Percentiles rank a stretch among this genome's conserved stretches.
Conservation (phyloP, 2,113 vertebrate genomes). For the Pollachius pollachius region DNA sequence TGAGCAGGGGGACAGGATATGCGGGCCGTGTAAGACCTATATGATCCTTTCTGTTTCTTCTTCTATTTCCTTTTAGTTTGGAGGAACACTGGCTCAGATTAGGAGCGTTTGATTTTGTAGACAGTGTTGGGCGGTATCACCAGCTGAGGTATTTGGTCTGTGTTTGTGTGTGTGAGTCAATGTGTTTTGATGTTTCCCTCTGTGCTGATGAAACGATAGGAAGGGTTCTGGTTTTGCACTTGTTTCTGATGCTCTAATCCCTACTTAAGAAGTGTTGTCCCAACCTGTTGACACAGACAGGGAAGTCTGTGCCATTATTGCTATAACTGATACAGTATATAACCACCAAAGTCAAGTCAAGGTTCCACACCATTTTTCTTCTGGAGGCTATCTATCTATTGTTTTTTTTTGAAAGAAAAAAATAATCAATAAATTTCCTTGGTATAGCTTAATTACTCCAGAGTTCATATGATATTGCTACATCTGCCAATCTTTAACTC, state of each 20-base stretch:
- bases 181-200: slow-evolving; percentile 57
- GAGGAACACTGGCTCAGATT: neutral
- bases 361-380: too few relatives aligned
- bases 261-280: slow-evolving; percentile 39
- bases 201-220: slow-evolving; percentile 51
- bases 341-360: too few relatives aligned
- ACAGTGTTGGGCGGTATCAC: slow-evolving; percentile 37
- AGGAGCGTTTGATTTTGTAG: slow-evolving; percentile 22
- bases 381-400: too few relatives aligned
- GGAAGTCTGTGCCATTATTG: too few relatives aligned
- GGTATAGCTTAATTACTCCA: too few relatives aligned
- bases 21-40: neutral
- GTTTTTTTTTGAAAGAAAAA: too few relatives aligned
- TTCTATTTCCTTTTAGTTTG: slow-evolving; percentile 24
- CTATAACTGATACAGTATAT: too few relatives aligned
- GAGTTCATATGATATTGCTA: too few relatives aligned
- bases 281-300: slow-evolving; percentile 40
- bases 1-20: slow-evolving; percentile 2
- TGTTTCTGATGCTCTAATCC: slow-evolving; percentile 44
- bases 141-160: slow-evolving; percentile 43
- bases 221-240: neutral
- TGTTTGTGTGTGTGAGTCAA: slow-evolving; percentile 11
- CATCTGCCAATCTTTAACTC: too few relatives aligned
- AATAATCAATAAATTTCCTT: too few relatives aligned
- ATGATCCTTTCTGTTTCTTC: neutral